Conservation (phyloP, 2,797 vertebrate species). For the Macrochelys suwanniensis region DNA sequence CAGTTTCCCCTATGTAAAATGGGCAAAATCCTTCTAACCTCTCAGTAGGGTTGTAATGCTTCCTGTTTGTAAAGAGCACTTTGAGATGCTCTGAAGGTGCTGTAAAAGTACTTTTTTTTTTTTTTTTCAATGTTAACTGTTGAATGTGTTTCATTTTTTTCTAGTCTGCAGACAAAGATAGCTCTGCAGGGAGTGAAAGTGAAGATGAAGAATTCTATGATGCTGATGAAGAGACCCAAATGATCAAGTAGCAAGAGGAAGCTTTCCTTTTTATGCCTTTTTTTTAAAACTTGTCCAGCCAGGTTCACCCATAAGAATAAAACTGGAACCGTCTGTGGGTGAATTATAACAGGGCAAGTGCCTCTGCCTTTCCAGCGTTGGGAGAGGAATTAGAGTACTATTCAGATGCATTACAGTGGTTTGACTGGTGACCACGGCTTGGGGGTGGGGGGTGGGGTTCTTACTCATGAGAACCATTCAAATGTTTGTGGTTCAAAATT, state of each 20-base stretch:
- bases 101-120: neutral
- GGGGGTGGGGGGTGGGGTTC: too few species aligned
- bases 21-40: neutral
- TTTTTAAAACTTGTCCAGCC: slow-evolving; percentile 24
- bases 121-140: neutral
- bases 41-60: neutral
- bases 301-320: neutral
- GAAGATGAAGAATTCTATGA: slow-evolving; percentile 85
- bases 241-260: slow-evolving; percentile 80
- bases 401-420: neutral
- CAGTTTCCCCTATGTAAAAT: neutral
- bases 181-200: slow-evolving; percentile 71
- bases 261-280: neutral
- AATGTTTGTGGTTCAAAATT: neutral
- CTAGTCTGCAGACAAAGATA: slow-evolving; percentile 75
- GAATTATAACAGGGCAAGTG: neutral
- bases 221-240: slow-evolving; percentile 82
- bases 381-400: neutral
- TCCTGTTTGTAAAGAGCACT: neutral
- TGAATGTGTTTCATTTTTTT: neutral
- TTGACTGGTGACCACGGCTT: too few species aligned
- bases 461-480: neutral
- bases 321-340: neutral
- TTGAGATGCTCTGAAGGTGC: neutral
- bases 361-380: neutral